Evolutionary conservation across 2,888 invertebrate genomes (phyloP).

Genomic region (Brachylomia viminalis): DNA sequence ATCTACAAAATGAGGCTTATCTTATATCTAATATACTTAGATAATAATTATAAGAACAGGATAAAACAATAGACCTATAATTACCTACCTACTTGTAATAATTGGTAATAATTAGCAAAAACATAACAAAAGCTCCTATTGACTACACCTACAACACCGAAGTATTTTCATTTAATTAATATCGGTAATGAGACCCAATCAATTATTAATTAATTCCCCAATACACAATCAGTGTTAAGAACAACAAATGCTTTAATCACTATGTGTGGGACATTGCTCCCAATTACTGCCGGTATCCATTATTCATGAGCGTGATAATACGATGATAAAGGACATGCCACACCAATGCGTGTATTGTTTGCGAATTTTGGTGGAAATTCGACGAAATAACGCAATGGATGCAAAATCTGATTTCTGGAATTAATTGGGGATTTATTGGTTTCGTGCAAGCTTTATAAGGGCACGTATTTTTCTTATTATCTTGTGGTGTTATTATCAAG

Average conservation of each 20-base stretch:
- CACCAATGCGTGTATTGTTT: slow-evolving; percentile 18
- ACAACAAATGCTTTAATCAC: slow-evolving; percentile 47
- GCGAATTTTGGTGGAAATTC: slow-evolving; percentile 12
- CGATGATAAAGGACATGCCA: slow-evolving; percentile 24
- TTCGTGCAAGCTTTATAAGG: neutral
- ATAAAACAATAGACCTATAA: neutral
- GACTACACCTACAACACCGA: neutral
- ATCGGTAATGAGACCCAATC: slow-evolving; percentile 18
- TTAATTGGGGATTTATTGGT: slow-evolving; percentile 13
- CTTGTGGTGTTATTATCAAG: neutral
- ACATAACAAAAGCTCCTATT: neutral
- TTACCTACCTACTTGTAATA: neutral
- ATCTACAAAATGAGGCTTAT: neutral
- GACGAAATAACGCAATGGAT: slow-evolving; percentile 18
- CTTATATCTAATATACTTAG: neutral
- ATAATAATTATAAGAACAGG: neutral
- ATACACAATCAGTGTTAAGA: slow-evolving; percentile 42
- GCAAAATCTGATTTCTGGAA: slow-evolving; percentile 16
- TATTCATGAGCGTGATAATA: slow-evolving; percentile 57
- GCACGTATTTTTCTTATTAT: neutral
- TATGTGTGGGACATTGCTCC: slow-evolving; percentile 29
- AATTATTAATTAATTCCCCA: slow-evolving; percentile 39
- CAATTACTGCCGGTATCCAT: slow-evolving; percentile 45
- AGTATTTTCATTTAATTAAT: slow-evolving; percentile 7
- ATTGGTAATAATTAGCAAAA: neutral